A percentile compares a stretch with the other conserved stretches of the same genome.
Conservation (phyloP, 2,113 vertebrate species). For the Rattus norvegicus region GRCr8 NC_086024.1:69605001-69605500, state of each 20-base stretch:
- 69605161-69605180: conserved; percentile 53
- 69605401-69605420: not conserved
- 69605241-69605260: conserved; percentile 16
- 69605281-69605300: conserved; percentile 22
- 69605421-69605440: not conserved
- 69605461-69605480: too few species aligned
- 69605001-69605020: not conserved
- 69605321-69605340: not conserved
- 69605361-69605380: not conserved
- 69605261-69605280: not conserved
- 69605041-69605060: not conserved
- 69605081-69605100: conserved; percentile 30
- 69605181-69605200: not conserved
- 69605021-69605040: not conserved
- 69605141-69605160: conserved; percentile 56
- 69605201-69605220: conserved; percentile 10
- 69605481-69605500: too few species aligned
- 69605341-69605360: not conserved
- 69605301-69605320: conserved; percentile 2
- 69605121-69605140: conserved; percentile 57
- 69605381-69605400: not conserved
- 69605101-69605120: conserved; percentile 47
- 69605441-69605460: not conserved
- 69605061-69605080: conserved; percentile 16
- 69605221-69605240: not conserved